Percentiles rank a stretch among this genome's conserved stretches.
phyloP scores from a whole-genome alignment of 2,113 vertebrate species.

The Calyptommatus sinebrachiatus region DNA sequence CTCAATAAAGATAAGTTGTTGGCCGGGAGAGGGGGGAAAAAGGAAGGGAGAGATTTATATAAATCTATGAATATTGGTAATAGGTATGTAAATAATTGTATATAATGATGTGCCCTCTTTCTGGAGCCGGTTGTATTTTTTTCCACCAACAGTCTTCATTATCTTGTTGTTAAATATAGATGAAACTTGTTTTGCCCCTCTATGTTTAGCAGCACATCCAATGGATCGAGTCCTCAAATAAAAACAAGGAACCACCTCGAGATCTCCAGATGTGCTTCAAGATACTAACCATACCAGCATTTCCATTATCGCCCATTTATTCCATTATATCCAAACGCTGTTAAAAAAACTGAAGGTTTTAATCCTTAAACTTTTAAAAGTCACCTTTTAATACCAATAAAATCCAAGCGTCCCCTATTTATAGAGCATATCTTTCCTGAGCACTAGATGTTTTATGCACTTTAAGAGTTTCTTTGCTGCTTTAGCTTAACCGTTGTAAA shows the following conservation, averaged over 20 bases:
- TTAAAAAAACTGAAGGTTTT: slow-evolving; percentile 41
- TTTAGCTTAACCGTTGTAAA: slow-evolving; percentile 67
- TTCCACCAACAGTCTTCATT: too few relatives aligned
- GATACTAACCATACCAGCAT: neutral
- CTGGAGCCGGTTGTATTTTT: too few relatives aligned
- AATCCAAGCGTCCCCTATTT: slow-evolving; percentile 59
- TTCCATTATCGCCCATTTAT: slow-evolving; percentile 39
- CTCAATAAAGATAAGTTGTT: too few relatives aligned
- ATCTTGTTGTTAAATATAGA: neutral
- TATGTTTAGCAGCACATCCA: neutral
- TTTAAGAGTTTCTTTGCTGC: slow-evolving; percentile 57
- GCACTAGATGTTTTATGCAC: slow-evolving; percentile 67
- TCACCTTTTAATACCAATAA: slow-evolving; percentile 54
- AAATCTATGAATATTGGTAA: too few relatives aligned
- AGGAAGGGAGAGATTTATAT: too few relatives aligned
- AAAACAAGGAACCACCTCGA: neutral
- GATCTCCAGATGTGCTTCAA: neutral
- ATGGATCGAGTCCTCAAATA: neutral
- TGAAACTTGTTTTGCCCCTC: neutral
- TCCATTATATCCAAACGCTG: slow-evolving; percentile 18
- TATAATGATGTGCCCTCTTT: too few relatives aligned
- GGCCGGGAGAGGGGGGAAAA: too few relatives aligned
- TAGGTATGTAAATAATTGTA: too few relatives aligned
- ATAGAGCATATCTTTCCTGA: slow-evolving; percentile 54
- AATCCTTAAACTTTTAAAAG: slow-evolving; percentile 48